A percentile compares a stretch with the other conserved stretches of the same genome.
Conservation (phyloP, 2,113 vertebrate genomes). For the Semnornis frantzii region DNA sequence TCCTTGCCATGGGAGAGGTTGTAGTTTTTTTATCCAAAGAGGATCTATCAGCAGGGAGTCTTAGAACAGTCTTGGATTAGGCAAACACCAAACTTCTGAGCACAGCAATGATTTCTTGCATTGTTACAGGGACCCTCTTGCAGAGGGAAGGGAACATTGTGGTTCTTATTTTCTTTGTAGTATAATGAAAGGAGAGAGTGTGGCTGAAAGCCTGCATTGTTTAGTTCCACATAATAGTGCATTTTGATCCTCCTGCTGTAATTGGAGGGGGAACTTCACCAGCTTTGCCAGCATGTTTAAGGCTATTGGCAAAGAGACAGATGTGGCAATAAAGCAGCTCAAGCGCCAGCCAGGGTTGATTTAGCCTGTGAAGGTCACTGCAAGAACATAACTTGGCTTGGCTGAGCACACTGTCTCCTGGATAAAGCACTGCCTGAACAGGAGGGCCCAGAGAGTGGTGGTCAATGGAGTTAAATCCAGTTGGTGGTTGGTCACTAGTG, state of each 20-base stretch:
- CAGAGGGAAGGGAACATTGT: not conserved
- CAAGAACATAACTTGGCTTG: too few species aligned
- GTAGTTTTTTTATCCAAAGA: not conserved
- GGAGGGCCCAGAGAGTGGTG: too few species aligned
- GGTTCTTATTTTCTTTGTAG: not conserved
- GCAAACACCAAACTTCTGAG: not conserved
- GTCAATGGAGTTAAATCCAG: too few species aligned
- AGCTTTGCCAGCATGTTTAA: not conserved
- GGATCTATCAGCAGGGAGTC: not conserved
- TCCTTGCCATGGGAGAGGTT: not conserved
- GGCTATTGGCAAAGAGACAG: not conserved
- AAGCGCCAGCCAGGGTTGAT: not conserved
- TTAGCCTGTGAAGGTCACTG: not conserved
- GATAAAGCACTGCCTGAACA: too few species aligned
- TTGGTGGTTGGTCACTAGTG: too few species aligned
- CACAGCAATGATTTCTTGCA: not conserved
- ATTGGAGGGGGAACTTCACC: not conserved
- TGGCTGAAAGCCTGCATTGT: not conserved
- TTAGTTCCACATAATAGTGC: not conserved
- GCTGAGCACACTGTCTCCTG: too few species aligned
- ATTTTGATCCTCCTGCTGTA: not conserved
- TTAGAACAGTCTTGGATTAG: not conserved
- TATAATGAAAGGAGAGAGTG: not conserved
- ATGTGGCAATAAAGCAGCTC: not conserved
- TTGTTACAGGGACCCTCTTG: not conserved